phyloP scores from a whole-genome alignment of 2,113 vertebrate genomes.

The Corapipo altera region DNA sequence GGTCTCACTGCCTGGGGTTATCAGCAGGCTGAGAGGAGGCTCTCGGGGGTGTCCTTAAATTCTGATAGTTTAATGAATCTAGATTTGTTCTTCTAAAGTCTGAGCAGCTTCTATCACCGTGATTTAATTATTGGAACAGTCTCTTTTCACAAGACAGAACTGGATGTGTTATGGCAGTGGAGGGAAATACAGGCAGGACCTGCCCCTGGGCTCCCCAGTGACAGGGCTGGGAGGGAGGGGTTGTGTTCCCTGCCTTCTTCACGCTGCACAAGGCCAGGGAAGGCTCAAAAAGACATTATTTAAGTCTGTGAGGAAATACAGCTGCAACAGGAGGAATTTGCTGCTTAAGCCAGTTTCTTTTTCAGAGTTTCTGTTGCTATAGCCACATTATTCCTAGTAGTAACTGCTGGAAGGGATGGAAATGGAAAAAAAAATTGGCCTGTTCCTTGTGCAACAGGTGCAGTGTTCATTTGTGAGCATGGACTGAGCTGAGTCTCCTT shows the following conservation, averaged over 20 bases:
- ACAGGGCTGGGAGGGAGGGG: background rate
- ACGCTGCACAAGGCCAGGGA: background rate
- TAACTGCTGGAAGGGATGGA: background rate
- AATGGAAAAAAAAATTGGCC: background rate
- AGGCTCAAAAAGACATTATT: background rate
- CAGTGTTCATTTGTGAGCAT: background rate
- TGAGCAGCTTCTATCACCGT: background rate
- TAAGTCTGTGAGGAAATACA: background rate
- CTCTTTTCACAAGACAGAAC: background rate
- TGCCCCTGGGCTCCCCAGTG: background rate
- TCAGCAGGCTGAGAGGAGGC: background rate
- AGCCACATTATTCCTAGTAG: background rate
- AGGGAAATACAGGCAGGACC: background rate
- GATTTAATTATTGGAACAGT: background rate
- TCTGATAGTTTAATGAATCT: background rate
- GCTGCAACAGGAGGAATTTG: conserved; percentile 1
- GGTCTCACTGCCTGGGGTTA: background rate
- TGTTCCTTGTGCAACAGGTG: background rate
- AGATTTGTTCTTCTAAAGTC: background rate
- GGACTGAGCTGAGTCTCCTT: background rate
- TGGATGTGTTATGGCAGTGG: background rate
- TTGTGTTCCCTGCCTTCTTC: background rate
- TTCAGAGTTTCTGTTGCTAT: background rate
- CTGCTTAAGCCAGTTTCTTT: background rate
- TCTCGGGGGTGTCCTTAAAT: background rate